These are phyloP conservation scores for Acronicta leporina DNA, from an alignment of 2,888 invertebrate genomes.

Conservation along the genomic window DNA sequence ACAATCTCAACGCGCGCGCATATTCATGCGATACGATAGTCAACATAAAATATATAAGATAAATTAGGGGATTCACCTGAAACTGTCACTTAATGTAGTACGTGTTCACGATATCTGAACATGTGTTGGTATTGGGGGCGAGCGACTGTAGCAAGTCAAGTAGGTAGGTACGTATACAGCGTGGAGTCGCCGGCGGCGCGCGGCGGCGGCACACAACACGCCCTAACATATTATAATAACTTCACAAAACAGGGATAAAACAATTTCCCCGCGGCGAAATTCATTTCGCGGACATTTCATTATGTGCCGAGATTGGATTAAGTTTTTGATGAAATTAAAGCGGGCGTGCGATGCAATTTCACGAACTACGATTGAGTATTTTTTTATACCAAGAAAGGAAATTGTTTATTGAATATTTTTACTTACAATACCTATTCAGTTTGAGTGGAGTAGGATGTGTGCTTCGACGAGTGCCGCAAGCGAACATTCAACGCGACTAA, in stretches of 20 bases:
- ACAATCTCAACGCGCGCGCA: too few relatives aligned
- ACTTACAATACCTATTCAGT: not conserved
- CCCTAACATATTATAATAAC: constrained; percentile 50
- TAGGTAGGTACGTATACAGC: too few relatives aligned
- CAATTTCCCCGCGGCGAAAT: constrained; percentile 42
- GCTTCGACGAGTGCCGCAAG: constrained; percentile 8
- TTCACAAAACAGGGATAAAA: constrained; percentile 53
- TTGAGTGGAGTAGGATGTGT: not conserved
- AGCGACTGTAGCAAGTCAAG: too few relatives aligned
- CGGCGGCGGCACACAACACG: not conserved
- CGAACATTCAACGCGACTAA: not conserved
- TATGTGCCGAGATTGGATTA: constrained; percentile 55
- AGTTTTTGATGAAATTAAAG: constrained; percentile 59
- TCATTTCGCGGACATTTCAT: constrained; percentile 58
- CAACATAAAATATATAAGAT: too few relatives aligned
- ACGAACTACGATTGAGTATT: constrained; percentile 17
- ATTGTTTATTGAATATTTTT: constrained; percentile 13
- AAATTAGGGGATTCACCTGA: too few relatives aligned
- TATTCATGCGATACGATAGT: too few relatives aligned
- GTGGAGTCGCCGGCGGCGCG: too few relatives aligned
- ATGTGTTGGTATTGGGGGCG: too few relatives aligned
- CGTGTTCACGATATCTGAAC: too few relatives aligned
- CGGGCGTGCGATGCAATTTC: constrained; percentile 37
- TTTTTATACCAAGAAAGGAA: constrained; percentile 19
- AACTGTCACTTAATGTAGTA: too few relatives aligned